Conservation (phyloP, 2,888 invertebrate genomes). For the Frankliniella intonsa region DNA sequence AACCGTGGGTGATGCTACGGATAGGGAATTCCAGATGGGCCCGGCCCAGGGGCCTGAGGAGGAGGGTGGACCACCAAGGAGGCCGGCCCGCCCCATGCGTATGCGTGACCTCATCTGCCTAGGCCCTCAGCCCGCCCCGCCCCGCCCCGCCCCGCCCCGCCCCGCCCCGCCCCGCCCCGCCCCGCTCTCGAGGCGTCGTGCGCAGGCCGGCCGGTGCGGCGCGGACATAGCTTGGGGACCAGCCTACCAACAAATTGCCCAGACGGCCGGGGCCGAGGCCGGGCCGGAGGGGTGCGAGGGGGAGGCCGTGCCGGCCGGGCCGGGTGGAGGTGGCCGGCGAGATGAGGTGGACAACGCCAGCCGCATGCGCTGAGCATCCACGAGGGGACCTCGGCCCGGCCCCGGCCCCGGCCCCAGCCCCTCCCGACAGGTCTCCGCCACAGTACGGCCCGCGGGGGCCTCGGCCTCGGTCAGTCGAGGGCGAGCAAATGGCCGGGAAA, state of each 20-base stretch:
- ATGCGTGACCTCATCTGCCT: conserved; percentile 20
- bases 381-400: too few species aligned
- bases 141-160: neutral
- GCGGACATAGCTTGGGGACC: neutral
- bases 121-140: neutral
- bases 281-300: neutral
- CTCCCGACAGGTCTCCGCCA: neutral
- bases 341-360: neutral
- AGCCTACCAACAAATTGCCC: conserved; percentile 24
- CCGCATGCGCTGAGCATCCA: too few species aligned
- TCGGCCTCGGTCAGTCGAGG: neutral
- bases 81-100: neutral
- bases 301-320: neutral
- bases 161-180: neutral
- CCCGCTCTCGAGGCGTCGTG: neutral
- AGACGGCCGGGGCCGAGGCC: neutral
- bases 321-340: neutral
- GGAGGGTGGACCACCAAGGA: too few species aligned
- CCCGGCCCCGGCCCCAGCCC: too few species aligned
- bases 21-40: too few species aligned
- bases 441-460: neutral
- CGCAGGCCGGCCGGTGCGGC: neutral
- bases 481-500: neutral
- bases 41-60: neutral
- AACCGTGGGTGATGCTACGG: too few species aligned